Conservation (phyloP, 1,140 invertebrate species). For the Diorhabda sublineata region DNA sequence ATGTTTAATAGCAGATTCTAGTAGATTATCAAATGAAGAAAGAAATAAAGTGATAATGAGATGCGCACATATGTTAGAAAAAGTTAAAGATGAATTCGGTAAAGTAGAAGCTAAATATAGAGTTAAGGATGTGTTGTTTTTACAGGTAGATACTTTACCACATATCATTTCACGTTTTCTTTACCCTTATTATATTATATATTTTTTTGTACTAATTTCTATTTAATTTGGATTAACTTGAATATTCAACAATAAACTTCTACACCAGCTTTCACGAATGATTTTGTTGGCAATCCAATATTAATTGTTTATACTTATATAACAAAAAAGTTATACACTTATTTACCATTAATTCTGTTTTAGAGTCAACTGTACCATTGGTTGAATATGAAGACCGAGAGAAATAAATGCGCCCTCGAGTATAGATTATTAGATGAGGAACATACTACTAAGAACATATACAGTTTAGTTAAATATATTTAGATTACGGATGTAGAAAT, state of each 20-base stretch:
- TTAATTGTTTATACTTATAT: neutral
- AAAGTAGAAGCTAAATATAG: constrained; percentile 69
- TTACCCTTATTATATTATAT: neutral
- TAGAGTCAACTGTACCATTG: constrained; percentile 65
- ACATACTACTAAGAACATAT: constrained; percentile 50
- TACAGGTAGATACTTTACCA: constrained; percentile 53
- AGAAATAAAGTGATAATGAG: constrained; percentile 56
- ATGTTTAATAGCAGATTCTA: constrained; percentile 61
- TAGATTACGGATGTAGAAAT: constrained; percentile 19
- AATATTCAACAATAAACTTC: neutral
- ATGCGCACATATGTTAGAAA: constrained; percentile 60
- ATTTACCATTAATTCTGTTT: constrained; percentile 42
- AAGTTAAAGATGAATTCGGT: constrained; percentile 63
- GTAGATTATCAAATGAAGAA: constrained; percentile 45
- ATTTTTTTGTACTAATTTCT: neutral
- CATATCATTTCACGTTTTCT: neutral
- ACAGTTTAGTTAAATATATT: constrained; percentile 38
- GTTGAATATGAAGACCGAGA: constrained; percentile 58
- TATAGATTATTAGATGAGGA: constrained; percentile 66
- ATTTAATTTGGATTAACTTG: neutral
- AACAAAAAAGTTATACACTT: neutral
- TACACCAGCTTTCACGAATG: neutral
- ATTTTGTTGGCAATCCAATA: neutral
- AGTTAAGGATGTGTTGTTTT: constrained; percentile 66
- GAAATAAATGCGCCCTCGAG: constrained; percentile 70